Evolutionary conservation across 1,140 invertebrate species (phyloP).

Genomic region (Formica selysi): DNA sequence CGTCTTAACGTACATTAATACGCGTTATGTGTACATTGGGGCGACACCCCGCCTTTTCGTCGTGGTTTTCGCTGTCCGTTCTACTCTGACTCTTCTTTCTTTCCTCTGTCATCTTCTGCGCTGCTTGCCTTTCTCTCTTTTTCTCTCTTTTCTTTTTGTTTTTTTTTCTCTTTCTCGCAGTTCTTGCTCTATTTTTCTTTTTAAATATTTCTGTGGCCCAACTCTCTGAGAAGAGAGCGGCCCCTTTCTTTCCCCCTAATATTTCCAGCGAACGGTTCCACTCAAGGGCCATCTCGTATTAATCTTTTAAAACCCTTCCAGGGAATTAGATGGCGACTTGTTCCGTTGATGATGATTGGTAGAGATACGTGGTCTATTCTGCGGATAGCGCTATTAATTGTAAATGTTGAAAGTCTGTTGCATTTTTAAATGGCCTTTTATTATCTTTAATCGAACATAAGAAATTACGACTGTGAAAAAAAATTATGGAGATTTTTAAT

Average conservation of each 20-base stretch:
- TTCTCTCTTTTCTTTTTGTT: not conserved
- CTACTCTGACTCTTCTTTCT: slow-evolving; percentile 17
- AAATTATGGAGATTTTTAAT: not conserved
- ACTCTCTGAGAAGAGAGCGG: slow-evolving; percentile 9
- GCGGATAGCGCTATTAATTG: slow-evolving; percentile 40
- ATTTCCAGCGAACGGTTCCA: slow-evolving; percentile 24
- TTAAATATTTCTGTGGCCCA: slow-evolving; percentile 23
- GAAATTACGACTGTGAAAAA: slow-evolving; percentile 13
- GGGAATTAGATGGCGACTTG: slow-evolving; percentile 37
- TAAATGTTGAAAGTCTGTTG: slow-evolving; percentile 10
- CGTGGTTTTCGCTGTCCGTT: slow-evolving; percentile 68
- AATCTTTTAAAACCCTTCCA: slow-evolving; percentile 26
- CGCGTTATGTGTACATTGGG: slow-evolving; percentile 72
- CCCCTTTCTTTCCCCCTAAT: slow-evolving; percentile 46
- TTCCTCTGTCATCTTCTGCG: slow-evolving; percentile 33
- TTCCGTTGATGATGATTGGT: slow-evolving; percentile 31
- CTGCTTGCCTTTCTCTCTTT: not conserved
- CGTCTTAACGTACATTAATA: slow-evolving; percentile 80
- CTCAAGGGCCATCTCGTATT: slow-evolving; percentile 3
- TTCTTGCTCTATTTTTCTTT: slow-evolving; percentile 13
- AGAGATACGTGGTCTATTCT: slow-evolving; percentile 26
- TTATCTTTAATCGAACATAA: slow-evolving; percentile 48
- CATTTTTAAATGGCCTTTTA: slow-evolving; percentile 24
- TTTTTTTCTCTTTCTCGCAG: not conserved
- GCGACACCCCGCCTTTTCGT: slow-evolving; percentile 67